Percentiles rank a stretch among this genome's conserved stretches.
phyloP scores from a whole-genome alignment of 2,113 vertebrate species.

The Petaurus breviceps region DNA sequence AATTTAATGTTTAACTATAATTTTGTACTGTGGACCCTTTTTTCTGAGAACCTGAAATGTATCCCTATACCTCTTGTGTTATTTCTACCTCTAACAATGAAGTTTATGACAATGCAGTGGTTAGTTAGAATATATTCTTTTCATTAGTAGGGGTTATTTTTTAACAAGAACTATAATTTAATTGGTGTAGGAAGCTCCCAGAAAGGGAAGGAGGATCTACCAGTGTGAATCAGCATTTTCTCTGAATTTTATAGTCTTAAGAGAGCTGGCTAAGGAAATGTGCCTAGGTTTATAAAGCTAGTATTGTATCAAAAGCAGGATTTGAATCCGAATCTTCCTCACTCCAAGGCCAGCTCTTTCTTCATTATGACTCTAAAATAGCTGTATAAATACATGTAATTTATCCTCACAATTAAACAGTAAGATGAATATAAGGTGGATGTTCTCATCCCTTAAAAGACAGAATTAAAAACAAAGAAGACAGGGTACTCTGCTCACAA shows the following conservation, averaged over 20 bases:
- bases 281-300: background rate
- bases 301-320: background rate
- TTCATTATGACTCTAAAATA: background rate
- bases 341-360: background rate
- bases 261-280: background rate
- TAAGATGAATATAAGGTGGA: background rate
- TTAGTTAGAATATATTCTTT: background rate
- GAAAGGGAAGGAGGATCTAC: background rate
- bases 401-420: background rate
- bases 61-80: background rate
- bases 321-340: background rate
- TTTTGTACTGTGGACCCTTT: no score
- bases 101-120: background rate
- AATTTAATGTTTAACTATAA: background rate
- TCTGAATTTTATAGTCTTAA: background rate
- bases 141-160: background rate
- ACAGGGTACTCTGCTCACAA: no score
- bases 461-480: no score
- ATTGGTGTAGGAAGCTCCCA: background rate
- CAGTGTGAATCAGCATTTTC: background rate
- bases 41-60: no score
- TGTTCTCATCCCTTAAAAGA: background rate
- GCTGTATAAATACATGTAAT: background rate
- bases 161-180: background rate
- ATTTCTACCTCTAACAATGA: background rate